Base-by-base conservation (phyloP, 92 coral and sea anemone species). In the Galaxea fascicularis region DNA sequence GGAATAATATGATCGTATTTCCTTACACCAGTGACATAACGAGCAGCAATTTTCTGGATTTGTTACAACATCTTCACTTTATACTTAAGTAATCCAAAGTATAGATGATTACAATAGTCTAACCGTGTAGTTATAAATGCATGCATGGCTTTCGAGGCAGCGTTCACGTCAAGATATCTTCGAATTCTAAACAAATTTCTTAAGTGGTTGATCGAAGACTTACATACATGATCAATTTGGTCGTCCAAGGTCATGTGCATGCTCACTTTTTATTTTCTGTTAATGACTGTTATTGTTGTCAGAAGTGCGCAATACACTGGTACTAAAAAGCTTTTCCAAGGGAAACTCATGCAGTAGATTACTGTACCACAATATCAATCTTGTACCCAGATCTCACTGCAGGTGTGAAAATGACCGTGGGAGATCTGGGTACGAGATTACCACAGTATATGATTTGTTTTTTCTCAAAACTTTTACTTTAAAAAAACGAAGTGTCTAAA, bases 11-110 rank as follows among this genome's bases (percentile, higher is more conserved):
- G 54, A 25, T 76, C 82, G 58, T 53, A 57, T 31, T 76, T 76
- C 71, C 51, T 76, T 18, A 29, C 69, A 76, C 26, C 45, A 76
- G 82, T 15, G 67, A 56, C 68, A 76, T 27, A 35, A 76, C 82
- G 67, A 57, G 82, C 82, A 76, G 82, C 67, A 76, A 27, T 76
- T 47, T 76, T 69, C 52, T 68, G 52, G 24, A 68, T 68, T 68
- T 29, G 74, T 9, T 71, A 58, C 22, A 45, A 16, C 16, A 4
- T 41, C 54, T 29, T 20, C 27, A 71, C 54, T 24, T 26, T 66
- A 18, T 66, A 30, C 72, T 66, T 66, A 4, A 49, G 73, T 16
- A 68, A 13, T 68, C 51, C 49, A 68, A 68, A 68, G 21, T 68
- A 68, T 14, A 68, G n/a, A 68, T 68, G 73, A 16, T 68, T 35